Percentiles rank a stretch among this genome's conserved stretches.
phyloP scores from a whole-genome alignment of 2,888 invertebrate species.

The Athetis lepigone region DNA sequence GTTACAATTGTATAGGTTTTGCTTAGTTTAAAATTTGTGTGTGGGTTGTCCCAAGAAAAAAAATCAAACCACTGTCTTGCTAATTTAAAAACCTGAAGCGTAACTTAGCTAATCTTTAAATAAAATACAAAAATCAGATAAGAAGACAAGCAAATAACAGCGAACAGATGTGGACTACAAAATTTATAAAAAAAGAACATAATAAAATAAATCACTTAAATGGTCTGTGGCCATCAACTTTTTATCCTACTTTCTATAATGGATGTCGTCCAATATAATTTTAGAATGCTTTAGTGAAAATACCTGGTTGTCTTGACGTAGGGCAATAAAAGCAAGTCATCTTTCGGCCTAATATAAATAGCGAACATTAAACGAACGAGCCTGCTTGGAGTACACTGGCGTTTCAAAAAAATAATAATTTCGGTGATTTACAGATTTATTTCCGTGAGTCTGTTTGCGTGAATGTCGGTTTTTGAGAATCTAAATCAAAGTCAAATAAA shows the following conservation, averaged over 20 bases:
- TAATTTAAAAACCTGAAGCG: too few relatives aligned
- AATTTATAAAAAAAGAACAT: conserved; percentile 22
- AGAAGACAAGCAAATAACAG: background rate
- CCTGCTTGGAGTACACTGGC: conserved; percentile 55
- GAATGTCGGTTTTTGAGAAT: background rate
- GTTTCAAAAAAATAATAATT: background rate
- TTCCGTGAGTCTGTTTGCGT: too few relatives aligned
- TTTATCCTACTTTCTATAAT: conserved; percentile 70
- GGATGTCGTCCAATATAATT: conserved; percentile 80
- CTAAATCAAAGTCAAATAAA: too few relatives aligned
- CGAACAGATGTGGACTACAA: background rate
- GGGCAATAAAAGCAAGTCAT: conserved; percentile 82
- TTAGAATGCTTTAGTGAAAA: conserved; percentile 73
- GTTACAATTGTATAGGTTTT: too few relatives aligned
- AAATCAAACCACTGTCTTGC: too few relatives aligned
- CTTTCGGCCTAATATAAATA: conserved; percentile 79
- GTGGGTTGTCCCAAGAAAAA: too few relatives aligned
- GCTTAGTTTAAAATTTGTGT: too few relatives aligned
- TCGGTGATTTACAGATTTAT: background rate
- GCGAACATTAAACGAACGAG: conserved; percentile 60
- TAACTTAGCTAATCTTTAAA: too few relatives aligned
- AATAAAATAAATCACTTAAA: conserved; percentile 61
- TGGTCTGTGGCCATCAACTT: conserved; percentile 55
- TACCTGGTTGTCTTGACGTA: conserved; percentile 61
- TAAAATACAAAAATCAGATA: too few relatives aligned